A percentile compares a stretch with the other conserved stretches of the same genome.
These are phyloP conservation scores for Prietella phreatophila DNA, from an alignment of 2,113 vertebrate species.

Conservation along the genomic window DNA sequence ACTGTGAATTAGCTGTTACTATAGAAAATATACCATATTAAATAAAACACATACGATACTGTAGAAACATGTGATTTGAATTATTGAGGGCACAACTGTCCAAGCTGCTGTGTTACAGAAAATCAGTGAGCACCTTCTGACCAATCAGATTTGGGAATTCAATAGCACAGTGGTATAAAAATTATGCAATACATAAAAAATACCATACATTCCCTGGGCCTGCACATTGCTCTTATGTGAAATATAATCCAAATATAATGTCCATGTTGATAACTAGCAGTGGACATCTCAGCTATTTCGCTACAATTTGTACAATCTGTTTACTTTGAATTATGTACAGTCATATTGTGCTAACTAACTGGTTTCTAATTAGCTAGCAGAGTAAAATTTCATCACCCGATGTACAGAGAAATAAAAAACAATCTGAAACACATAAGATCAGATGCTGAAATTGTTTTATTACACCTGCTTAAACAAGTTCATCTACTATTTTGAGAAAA, in stretches of 20 bases:
- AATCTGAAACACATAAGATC: background rate
- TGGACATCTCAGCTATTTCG: background rate
- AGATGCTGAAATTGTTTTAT: background rate
- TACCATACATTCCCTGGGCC: background rate
- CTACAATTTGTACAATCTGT: background rate
- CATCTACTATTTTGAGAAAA: background rate
- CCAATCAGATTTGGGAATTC: background rate
- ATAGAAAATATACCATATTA: background rate
- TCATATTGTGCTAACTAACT: background rate
- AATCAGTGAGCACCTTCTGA: background rate
- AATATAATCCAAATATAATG: background rate
- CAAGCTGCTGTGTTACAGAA: background rate
- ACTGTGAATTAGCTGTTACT: background rate
- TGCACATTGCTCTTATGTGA: slow-evolving; percentile 5
- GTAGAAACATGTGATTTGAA: background rate
- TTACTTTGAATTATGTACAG: background rate
- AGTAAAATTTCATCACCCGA: background rate
- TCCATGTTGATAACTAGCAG: background rate
- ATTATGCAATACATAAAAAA: background rate
- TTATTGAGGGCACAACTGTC: background rate
- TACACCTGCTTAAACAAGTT: background rate
- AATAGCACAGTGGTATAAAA: background rate
- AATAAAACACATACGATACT: background rate
- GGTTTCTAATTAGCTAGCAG: background rate
- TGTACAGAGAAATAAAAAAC: slow-evolving; percentile 4